phyloP scores from a whole-genome alignment of 2,113 vertebrate genomes.

The Rhodinocichla rosea region DNA sequence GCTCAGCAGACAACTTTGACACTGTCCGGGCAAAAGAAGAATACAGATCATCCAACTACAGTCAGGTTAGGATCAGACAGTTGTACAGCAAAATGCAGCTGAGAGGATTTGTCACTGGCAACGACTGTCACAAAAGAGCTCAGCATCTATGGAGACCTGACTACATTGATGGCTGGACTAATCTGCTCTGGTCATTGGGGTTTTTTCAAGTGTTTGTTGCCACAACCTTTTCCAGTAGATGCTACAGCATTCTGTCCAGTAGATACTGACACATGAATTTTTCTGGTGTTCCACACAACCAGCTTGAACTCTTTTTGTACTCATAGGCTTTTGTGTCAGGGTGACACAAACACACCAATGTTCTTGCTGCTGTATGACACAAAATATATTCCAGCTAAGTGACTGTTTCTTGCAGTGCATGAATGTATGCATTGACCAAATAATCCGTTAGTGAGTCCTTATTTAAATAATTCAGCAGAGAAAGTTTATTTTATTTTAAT shows the following conservation, averaged over 20 bases:
- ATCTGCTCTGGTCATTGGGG: not conserved
- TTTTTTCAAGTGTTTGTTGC: not conserved
- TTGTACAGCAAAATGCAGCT: not conserved
- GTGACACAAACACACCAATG: not conserved
- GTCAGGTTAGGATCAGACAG: not conserved
- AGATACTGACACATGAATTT: not conserved
- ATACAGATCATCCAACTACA: not conserved
- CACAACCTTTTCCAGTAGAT: not conserved
- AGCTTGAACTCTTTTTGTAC: not conserved
- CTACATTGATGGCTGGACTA: not conserved
- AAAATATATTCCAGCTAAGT: not conserved
- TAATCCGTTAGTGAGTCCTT: not conserved
- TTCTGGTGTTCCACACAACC: not conserved
- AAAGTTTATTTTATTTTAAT: not conserved
- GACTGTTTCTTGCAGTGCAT: not conserved
- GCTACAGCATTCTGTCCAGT: not conserved
- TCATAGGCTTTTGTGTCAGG: not conserved
- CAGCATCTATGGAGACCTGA: not conserved
- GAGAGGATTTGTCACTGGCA: not conserved
- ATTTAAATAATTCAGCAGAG: not conserved
- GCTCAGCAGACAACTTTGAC: not conserved
- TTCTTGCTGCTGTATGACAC: not conserved
- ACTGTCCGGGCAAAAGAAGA: not conserved
- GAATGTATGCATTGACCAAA: not conserved
- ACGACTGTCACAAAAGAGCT: not conserved